Evolutionary conservation across 2,888 invertebrate genomes (phyloP).

Genomic region (Stenoptilia bipunctidactyla): DNA sequence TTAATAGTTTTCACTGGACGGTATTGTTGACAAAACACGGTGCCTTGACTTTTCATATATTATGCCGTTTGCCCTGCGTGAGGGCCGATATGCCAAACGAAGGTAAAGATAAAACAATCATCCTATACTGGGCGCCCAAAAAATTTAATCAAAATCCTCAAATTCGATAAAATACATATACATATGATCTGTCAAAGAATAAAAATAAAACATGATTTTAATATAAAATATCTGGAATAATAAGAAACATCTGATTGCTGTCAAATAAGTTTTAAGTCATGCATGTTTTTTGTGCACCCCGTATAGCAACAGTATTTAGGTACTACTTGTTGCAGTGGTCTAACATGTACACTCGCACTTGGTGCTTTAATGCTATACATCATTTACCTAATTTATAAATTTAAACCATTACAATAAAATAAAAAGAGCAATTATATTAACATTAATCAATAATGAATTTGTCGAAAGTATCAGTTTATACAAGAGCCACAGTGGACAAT

Average conservation of each 20-base stretch:
- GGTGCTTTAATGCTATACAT: slow-evolving; percentile 48
- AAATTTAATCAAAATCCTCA: slow-evolving; percentile 3
- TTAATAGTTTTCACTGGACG: slow-evolving; percentile 52
- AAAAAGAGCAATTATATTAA: slow-evolving; percentile 47
- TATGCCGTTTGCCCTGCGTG: slow-evolving; percentile 22
- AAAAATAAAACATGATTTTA: no score
- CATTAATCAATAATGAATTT: background rate
- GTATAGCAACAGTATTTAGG: slow-evolving; percentile 10
- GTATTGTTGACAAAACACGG: slow-evolving; percentile 50
- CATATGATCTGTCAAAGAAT: slow-evolving; percentile 20
- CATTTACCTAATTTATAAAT: slow-evolving; percentile 28
- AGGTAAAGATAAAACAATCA: background rate
- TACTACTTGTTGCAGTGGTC: slow-evolving; percentile 50
- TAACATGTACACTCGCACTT: slow-evolving; percentile 55
- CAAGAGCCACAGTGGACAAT: no score
- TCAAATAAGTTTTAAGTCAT: no score
- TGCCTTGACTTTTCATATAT: slow-evolving; percentile 34
- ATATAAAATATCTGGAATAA: no score
- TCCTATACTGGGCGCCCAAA: background rate
- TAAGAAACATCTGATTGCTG: no score
- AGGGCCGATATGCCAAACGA: slow-evolving; percentile 31
- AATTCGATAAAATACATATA: slow-evolving; percentile 1
- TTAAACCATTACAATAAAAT: slow-evolving; percentile 43
- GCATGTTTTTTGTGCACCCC: no score
- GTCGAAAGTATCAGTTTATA: no score